phyloP scores from a whole-genome alignment of 2,113 vertebrate genomes.

The Chamaetylas fuelleborni region DNA sequence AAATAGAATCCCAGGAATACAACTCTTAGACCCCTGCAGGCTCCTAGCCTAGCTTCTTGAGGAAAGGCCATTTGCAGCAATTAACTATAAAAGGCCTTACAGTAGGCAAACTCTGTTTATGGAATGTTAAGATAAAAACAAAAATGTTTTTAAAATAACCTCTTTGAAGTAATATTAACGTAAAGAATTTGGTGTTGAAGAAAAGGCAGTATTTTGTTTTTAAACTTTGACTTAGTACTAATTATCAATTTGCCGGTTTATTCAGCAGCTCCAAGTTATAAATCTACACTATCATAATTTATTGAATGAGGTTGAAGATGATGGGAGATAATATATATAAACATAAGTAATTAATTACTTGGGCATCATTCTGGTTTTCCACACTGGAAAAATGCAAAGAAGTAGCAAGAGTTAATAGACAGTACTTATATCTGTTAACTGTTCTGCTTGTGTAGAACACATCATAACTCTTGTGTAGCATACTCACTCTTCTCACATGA shows the following conservation, averaged over 20 bases:
- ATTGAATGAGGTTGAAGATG: not conserved
- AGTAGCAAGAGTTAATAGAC: not conserved
- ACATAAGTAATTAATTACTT: not conserved
- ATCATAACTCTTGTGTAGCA: not conserved
- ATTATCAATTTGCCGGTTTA: not conserved
- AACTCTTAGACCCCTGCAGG: not conserved
- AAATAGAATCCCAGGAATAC: not conserved
- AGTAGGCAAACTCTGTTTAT: not conserved
- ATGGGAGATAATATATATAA: not conserved
- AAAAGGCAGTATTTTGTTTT: not conserved
- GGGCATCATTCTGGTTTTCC: not conserved
- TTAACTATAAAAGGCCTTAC: not conserved
- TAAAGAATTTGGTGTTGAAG: not conserved
- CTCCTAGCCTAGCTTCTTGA: not conserved
- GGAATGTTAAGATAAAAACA: not conserved
- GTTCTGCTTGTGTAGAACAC: not conserved
- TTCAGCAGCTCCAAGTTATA: not conserved
- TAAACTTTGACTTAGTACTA: not conserved
- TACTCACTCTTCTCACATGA: not conserved
- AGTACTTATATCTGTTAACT: not conserved
- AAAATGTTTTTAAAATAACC: not conserved
- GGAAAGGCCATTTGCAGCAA: not conserved
- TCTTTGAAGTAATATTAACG: not conserved
- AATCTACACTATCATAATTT: not conserved
- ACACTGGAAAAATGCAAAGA: not conserved